These are phyloP conservation scores for Corydoras sp. DNA, from an alignment of 2,113 vertebrate species.

Conservation along the genomic window DNA sequence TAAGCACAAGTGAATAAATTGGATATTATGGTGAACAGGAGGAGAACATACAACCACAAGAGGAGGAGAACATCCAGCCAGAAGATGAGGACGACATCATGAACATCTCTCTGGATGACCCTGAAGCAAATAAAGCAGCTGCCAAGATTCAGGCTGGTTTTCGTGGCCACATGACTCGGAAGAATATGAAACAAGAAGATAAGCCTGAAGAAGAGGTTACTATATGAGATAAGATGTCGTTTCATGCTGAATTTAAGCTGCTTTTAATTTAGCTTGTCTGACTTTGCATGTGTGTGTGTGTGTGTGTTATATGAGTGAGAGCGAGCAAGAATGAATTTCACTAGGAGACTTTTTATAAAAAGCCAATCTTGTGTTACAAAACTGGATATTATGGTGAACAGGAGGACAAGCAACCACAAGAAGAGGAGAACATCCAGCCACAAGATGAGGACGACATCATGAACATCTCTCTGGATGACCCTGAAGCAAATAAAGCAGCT, in stretches of 20 bases:
- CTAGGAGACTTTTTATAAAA: background rate
- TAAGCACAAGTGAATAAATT: too few relatives aligned
- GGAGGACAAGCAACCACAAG: too few relatives aligned
- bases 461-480: slow-evolving; percentile 95
- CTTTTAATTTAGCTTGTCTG: slow-evolving; percentile 36
- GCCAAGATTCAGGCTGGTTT: slow-evolving; percentile 98
- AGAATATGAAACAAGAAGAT: slow-evolving; percentile 94
- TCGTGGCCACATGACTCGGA: slow-evolving; percentile 96
- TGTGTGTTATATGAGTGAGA: too few relatives aligned
- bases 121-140: slow-evolving; percentile 89
- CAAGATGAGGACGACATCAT: slow-evolving; percentile 91
- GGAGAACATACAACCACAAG: too few relatives aligned
- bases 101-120: slow-evolving; percentile 95
- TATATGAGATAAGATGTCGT: too few relatives aligned
- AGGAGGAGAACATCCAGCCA: slow-evolving; percentile 86
- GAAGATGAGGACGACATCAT: slow-evolving; percentile 91
- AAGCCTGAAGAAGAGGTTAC: slow-evolving; percentile 82
- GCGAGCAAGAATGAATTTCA: too few relatives aligned
- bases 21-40: slow-evolving; percentile 11
- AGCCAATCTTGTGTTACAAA: background rate
- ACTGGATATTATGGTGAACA: slow-evolving; percentile 27
- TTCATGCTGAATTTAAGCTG: too few relatives aligned
- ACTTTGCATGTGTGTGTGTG: too few relatives aligned
- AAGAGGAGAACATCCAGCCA: slow-evolving; percentile 86
- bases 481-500: slow-evolving; percentile 89